phyloP scores from a whole-genome alignment of 2,113 vertebrate species.

The Heterotis niloticus region DNA sequence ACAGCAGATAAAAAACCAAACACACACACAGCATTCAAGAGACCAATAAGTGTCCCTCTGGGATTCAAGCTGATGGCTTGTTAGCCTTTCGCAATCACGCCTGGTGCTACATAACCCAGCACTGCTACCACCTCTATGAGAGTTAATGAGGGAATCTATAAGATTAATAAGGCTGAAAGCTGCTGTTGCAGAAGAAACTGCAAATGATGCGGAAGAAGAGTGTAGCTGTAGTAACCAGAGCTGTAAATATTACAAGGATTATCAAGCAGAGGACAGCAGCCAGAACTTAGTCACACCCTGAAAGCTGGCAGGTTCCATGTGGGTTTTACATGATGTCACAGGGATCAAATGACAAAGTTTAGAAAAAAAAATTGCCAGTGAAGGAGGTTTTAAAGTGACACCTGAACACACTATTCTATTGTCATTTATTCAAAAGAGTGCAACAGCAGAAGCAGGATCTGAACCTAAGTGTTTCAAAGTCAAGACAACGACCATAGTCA shows the following conservation, averaged over 20 bases:
- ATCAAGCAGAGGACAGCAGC: neutral
- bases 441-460: too few relatives aligned
- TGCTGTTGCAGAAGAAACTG: neutral
- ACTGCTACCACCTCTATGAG: neutral
- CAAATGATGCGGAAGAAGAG: neutral
- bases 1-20: too few relatives aligned
- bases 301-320: neutral
- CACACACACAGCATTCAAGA: neutral
- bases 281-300: neutral
- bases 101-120: neutral
- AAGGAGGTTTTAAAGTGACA: neutral
- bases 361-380: neutral
- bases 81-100: neutral
- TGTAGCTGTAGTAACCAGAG: neutral
- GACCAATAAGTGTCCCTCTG: neutral
- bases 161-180: conserved; percentile 5
- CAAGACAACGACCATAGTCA: too few relatives aligned
- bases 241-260: conserved; percentile 12
- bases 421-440: too few relatives aligned
- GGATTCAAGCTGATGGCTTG: neutral
- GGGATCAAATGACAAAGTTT: neutral
- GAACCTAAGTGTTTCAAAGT: too few relatives aligned
- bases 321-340: too few relatives aligned
- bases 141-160: neutral
- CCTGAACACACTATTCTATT: too few relatives aligned